Evolutionary conservation across 2,888 invertebrate genomes (phyloP), one percentile per base, ranked within the genome.

Genomic region (Sinotaia quadrata): DNA sequence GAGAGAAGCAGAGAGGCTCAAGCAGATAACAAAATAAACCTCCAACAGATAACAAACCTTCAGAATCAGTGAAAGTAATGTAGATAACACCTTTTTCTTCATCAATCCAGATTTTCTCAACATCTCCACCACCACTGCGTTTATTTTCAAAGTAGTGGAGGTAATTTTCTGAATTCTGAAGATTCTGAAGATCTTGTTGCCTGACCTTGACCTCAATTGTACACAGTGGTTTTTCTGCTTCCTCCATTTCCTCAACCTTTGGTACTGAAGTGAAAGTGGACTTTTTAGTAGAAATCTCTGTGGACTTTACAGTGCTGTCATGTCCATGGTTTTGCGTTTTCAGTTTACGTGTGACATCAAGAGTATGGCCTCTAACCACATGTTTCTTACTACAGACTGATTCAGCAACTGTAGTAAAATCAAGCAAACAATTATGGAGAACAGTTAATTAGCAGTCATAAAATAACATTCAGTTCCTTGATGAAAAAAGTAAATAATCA

Each of bases 31-130:
- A n/a, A n/a, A n/a, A n/a, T n/a, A n/a, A n/a, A n/a, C n/a, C n/a
- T n/a, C n/a, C n/a, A n/a, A n/a, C 24, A 7, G 3, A 15, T 2
- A 1, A 63, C 65, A 1, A 33, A 65, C 65, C 65, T 44, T 27
- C 41, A 21, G 65, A 33, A 10, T 65, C 41, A 4, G 2, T n/a
- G 33, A 56, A 65, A 12, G 65, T 65, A 24, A 65, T n/a, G 29
- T 56, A 56, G n/a, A 65, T 33, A 18, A 65, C 21, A 3, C n/a
- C 41, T 37, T 65, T 56, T 47, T 65, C 65, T 56, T 44, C 7
- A 24, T 65, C 65, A 27, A 63, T 29, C 34, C 21, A 2, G 27
- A 65, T 56, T 4, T 56, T 29, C 27, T 56, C 65, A 7, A 56
- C 65, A 8, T 65, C 56, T 2, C 54, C 63, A 29, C 41, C 63